Evolutionary conservation across 2,888 invertebrate genomes (phyloP).

Genomic region (Drosophila quinaria): DNA sequence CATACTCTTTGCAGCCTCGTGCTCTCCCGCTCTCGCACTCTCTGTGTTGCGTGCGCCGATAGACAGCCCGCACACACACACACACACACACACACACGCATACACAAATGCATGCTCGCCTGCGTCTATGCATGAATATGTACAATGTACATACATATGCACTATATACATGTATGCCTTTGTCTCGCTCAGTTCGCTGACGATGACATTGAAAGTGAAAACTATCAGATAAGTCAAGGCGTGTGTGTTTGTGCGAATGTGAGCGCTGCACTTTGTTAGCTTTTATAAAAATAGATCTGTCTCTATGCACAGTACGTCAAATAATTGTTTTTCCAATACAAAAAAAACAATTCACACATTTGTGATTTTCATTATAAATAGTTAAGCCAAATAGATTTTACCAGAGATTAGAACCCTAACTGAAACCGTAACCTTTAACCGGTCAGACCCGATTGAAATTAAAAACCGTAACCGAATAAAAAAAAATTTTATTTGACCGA

Average conservation of each 20-base stretch:
- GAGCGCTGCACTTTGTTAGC: constrained; percentile 68
- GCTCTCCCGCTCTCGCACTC: constrained; percentile 8
- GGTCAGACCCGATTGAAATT: no score
- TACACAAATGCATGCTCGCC: constrained; percentile 1
- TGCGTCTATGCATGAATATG: neutral
- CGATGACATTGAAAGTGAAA: constrained; percentile 76
- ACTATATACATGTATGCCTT: neutral
- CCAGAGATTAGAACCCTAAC: no score
- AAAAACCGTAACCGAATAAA: no score
- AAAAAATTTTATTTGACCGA: no score
- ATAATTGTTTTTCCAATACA: no score
- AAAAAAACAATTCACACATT: no score
- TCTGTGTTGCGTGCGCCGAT: constrained; percentile 8
- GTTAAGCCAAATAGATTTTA: no score
- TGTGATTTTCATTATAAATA: no score
- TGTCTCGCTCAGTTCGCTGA: constrained; percentile 21
- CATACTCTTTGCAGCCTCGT: neutral
- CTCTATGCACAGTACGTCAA: constrained; percentile 4
- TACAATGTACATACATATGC: no score
- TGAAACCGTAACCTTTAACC: no score
- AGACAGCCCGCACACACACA: constrained; percentile 9
- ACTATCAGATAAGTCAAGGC: constrained; percentile 73
- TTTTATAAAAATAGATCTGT: constrained; percentile 42
- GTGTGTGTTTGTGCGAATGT: constrained; percentile 38
- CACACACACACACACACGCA: neutral